A percentile compares a stretch with the other conserved stretches of the same genome.
Conservation (phyloP, 2,113 vertebrate genomes). For the Stigmatopora nigra region DNA sequence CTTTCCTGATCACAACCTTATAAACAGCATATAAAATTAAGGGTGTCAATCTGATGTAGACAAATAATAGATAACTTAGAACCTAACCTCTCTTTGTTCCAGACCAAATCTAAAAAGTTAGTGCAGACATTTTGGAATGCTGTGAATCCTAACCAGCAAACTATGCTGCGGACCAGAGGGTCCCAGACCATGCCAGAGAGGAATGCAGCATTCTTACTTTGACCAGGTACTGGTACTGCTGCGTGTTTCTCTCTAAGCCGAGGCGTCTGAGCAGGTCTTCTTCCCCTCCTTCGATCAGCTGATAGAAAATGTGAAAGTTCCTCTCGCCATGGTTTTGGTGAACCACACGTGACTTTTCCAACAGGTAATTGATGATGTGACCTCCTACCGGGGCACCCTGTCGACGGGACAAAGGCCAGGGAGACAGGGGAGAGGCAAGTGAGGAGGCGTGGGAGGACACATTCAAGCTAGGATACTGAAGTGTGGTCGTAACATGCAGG, state of each 20-base stretch:
- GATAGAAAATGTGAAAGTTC: conserved; percentile 98
- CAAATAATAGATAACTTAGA: too few relatives aligned
- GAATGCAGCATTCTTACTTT: conserved; percentile 69
- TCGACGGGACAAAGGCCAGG: conserved; percentile 32
- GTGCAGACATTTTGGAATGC: too few relatives aligned
- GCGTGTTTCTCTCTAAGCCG: conserved; percentile 86
- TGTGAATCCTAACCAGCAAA: too few relatives aligned
- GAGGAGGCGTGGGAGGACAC: conserved; percentile 31
- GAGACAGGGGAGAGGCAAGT: conserved; percentile 6
- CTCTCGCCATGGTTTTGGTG: conserved; percentile 95
- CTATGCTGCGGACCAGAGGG: not conserved
- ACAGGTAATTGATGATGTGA: conserved; percentile 97
- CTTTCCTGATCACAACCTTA: not conserved
- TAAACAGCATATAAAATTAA: not conserved
- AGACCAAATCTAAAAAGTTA: not conserved
- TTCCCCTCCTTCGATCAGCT: conserved; percentile 90
- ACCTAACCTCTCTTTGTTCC: not conserved
- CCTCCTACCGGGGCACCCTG: conserved; percentile 94
- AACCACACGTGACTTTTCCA: conserved; percentile 96
- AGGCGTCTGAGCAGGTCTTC: conserved; percentile 85
- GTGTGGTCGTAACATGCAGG: conserved; percentile 31
- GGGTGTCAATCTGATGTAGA: too few relatives aligned
- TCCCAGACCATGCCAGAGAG: too few relatives aligned
- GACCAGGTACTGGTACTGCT: conserved; percentile 91
- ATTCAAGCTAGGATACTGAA: conserved; percentile 53